Evolutionary conservation across 2,113 vertebrate genomes (phyloP).

Genomic region (Anguilla japonica): DNA sequence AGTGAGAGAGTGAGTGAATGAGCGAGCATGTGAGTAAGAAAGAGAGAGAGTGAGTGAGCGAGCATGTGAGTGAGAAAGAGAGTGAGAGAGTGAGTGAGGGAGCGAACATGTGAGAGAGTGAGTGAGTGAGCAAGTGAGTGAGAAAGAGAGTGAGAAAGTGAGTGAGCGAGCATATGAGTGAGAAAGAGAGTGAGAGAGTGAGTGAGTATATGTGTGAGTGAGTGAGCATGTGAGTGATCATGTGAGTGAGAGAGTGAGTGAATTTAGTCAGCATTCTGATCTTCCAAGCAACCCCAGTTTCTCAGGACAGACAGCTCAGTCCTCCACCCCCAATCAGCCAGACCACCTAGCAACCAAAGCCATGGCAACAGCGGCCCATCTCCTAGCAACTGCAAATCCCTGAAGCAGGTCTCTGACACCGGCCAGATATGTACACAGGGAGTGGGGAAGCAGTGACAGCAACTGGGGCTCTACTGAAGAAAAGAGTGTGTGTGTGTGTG

Average conservation of each 20-base stretch:
- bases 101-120: neutral
- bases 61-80: no score
- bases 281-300: neutral
- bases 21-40: no score
- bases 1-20: no score
- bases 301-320: neutral
- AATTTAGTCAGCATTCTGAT: neutral
- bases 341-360: constrained; percentile 70
- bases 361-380: constrained; percentile 75
- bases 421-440: constrained; percentile 47
- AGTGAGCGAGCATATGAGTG: neutral
- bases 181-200: constrained; percentile 3
- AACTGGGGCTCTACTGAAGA: constrained; percentile 50
- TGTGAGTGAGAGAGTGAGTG: no score
- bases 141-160: neutral
- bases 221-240: no score
- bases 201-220: neutral
- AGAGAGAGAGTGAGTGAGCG: no score
- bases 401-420: constrained; percentile 65
- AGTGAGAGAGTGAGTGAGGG: constrained; percentile 2
- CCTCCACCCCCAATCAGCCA: constrained; percentile 39
- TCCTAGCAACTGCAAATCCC: constrained; percentile 74
- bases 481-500: constrained; percentile 13
- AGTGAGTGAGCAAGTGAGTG: neutral
- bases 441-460: constrained; percentile 42